Base-by-base conservation (phyloP, 2,888 invertebrate genomes). In the Amblyjoppa fuscipennis region DNA sequence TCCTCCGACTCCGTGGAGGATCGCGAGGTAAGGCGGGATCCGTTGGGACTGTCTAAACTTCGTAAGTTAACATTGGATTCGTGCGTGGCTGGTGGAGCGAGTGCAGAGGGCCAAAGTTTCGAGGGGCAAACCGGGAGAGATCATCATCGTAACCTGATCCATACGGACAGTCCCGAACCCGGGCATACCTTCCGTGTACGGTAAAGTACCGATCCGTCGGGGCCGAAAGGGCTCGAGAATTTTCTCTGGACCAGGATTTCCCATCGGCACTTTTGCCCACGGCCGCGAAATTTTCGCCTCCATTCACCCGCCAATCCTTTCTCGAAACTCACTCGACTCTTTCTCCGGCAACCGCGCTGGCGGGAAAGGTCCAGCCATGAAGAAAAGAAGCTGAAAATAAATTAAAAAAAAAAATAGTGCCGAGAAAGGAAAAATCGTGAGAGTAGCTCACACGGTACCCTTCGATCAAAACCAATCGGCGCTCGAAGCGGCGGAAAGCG, bases 121-220 rank as follows among this genome's bases (percentile, higher is more conserved):
- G 70, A 31, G 71, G 81, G 82, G 73, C 66, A 73, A 82, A 83
- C 64, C 31, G 16, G 68, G 68, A 64, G 81, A 87, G 81, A 87
- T 87, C 80, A 81, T 83, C 80, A 68, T 51, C 51, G 68, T 64
- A 76, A 81, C 61, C 61, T 45, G 70, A 51, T 81, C 69, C 49
- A 31, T 31, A 61, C 61, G 66, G 53, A 76, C 61, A 53, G 49
- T 59, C 38, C 38, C 75, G 49, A 25, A 31, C 34, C 25, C 59
- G 70, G n/a, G n/a, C 34, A 16, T 61, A 25, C 59, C 20, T 31
- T 41, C 56, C 88, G 77, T 84, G 59, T 81, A 88, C 93, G 93
- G 94, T 93, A 93, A 94, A 91, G 66, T 53, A 82, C 49, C 64
- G 66, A 25, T 16, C 28, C 31, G 38, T 66, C 25, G 56, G 13